Percentiles rank a stretch among this genome's conserved stretches.
Evolutionary conservation across 2,888 invertebrate genomes (phyloP).

Genomic region (Cheilosia scutellata): DNA sequence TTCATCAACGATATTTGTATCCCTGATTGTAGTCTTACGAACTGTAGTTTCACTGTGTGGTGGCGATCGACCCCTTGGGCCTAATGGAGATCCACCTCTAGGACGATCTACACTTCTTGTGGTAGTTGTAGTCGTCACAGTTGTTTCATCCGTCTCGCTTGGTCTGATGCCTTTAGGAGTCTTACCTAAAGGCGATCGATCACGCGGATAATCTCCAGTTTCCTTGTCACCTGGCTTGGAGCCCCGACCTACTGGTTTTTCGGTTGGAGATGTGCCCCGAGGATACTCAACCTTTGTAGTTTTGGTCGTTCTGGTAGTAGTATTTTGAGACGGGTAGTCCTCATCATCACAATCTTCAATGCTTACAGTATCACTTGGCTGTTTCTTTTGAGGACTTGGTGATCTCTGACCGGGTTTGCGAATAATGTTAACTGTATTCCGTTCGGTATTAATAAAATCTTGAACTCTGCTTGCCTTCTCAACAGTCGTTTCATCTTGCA

Average conservation of each 20-base stretch:
- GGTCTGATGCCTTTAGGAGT: not conserved
- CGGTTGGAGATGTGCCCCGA: slow-evolving; percentile 44
- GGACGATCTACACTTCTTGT: slow-evolving; percentile 1
- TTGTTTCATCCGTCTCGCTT: slow-evolving; percentile 11
- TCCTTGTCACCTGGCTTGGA: slow-evolving; percentile 6
- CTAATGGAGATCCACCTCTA: slow-evolving; percentile 22
- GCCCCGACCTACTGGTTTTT: not conserved
- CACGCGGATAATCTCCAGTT: slow-evolving; percentile 9
- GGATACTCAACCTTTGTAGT: too few relatives aligned
- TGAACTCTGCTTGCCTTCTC: slow-evolving; percentile 59
- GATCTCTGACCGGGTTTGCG: slow-evolving; percentile 18
- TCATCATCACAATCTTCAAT: slow-evolving; percentile 82
- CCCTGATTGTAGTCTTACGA: not conserved
- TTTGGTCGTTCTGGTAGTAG: not conserved
- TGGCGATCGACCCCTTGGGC: not conserved
- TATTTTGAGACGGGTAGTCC: slow-evolving; percentile 64
- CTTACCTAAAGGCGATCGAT: slow-evolving; percentile 30
- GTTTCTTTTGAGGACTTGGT: slow-evolving; percentile 28
- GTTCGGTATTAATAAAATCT: slow-evolving; percentile 71
- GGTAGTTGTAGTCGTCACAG: not conserved
- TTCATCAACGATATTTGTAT: not conserved
- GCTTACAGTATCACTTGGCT: slow-evolving; percentile 77
- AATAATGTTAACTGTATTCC: slow-evolving; percentile 27
- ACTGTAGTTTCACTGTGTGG: slow-evolving; percentile 7
- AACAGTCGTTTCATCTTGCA: slow-evolving; percentile 82